A percentile compares a stretch with the other conserved stretches of the same genome.
Conservation (phyloP, 2,797 vertebrate species). For the Tenualosa ilisha region DNA sequence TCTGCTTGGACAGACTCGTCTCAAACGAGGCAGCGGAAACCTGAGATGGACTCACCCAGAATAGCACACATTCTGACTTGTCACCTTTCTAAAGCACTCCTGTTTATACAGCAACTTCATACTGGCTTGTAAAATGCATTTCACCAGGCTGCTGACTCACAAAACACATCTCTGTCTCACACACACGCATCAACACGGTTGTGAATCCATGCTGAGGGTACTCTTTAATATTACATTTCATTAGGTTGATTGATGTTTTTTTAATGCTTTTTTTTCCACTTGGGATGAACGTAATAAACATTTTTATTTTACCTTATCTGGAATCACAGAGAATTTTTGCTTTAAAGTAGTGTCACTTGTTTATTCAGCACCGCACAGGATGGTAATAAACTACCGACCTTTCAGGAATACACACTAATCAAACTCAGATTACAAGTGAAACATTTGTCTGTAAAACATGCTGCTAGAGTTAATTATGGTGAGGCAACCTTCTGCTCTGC, state of each 20-base stretch:
- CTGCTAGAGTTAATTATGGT: too few species aligned
- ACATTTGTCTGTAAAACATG: too few species aligned
- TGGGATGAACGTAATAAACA: too few species aligned
- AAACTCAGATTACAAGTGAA: too few species aligned
- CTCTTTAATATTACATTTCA: neutral
- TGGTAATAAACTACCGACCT: too few species aligned
- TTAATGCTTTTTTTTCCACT: too few species aligned
- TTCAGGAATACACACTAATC: too few species aligned
- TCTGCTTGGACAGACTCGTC: neutral
- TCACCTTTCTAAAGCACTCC: slow-evolving; percentile 32
- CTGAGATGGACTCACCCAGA: slow-evolving; percentile 36
- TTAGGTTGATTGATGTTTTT: neutral
- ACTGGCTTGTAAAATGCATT: neutral
- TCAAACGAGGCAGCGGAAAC: slow-evolving; percentile 28
- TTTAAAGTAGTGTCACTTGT: too few species aligned
- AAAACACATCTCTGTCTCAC: neutral
- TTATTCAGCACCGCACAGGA: too few species aligned
- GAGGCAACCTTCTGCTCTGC: too few species aligned
- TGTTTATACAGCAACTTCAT: slow-evolving; percentile 42
- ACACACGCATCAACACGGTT: neutral
- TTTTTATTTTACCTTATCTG: too few species aligned
- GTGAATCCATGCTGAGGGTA: neutral
- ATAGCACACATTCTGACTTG: slow-evolving; percentile 37
- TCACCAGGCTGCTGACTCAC: neutral
- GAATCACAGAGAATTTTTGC: too few species aligned